A percentile compares a stretch with the other conserved stretches of the same genome.
Evolutionary conservation across 2,888 invertebrate species (phyloP).

Genomic region (Leptinotarsa haldemani): DNA sequence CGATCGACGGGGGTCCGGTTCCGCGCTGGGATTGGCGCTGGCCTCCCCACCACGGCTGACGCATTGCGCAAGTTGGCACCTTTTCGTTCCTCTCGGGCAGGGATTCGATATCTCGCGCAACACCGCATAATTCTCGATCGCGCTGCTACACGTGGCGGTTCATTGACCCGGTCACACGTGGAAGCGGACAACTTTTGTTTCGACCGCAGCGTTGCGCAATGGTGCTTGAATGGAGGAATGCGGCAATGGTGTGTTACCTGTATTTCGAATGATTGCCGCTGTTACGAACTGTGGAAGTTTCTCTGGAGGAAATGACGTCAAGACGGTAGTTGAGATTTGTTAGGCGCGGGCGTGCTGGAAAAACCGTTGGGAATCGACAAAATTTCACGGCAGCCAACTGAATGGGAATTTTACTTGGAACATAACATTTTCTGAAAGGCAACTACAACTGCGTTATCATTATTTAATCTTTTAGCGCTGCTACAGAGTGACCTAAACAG

Average conservation of each 20-base stretch:
- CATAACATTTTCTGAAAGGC: too few species aligned
- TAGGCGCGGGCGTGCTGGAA: background rate
- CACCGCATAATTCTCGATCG: slow-evolving; percentile 49
- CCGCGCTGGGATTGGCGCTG: slow-evolving; percentile 52
- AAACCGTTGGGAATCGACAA: background rate
- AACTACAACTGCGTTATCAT: too few species aligned
- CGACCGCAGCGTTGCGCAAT: slow-evolving; percentile 56
- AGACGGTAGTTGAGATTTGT: background rate
- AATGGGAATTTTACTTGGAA: too few species aligned
- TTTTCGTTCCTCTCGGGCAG: slow-evolving; percentile 41
- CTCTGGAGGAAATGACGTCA: slow-evolving; percentile 5
- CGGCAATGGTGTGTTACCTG: slow-evolving; percentile 38
- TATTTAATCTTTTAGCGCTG: too few species aligned
- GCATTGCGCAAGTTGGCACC: slow-evolving; percentile 58
- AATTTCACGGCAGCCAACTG: too few species aligned
- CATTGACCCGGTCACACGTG: slow-evolving; percentile 56
- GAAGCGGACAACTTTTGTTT: slow-evolving; percentile 56
- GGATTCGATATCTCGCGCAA: slow-evolving; percentile 20
- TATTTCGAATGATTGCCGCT: slow-evolving; percentile 24
- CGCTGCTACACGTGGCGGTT: slow-evolving; percentile 59
- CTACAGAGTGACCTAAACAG: too few species aligned
- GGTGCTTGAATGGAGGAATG: slow-evolving; percentile 49
- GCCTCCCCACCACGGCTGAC: slow-evolving; percentile 54
- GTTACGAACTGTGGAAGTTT: background rate
- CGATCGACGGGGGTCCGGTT: slow-evolving; percentile 42